Evolutionary conservation across 2,113 vertebrate genomes (phyloP), one percentile per base, ranked within the genome.

Genomic region (Scytalopus superciliaris): DNA sequence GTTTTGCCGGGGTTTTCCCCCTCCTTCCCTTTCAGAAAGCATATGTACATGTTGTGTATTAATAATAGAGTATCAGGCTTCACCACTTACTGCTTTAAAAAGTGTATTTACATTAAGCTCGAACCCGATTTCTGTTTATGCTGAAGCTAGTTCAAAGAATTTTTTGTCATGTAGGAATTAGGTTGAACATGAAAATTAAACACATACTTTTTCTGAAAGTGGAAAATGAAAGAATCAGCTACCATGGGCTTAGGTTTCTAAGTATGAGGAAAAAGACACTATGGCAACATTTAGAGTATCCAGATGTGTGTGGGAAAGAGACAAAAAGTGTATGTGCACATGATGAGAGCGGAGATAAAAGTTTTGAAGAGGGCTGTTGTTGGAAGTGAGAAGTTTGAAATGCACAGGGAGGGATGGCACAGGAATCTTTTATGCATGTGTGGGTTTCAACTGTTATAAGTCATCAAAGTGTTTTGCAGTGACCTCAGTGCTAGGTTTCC

Each of bases 401-500:
- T 72, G 10, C 28, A 35, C 44, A 9, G n/a, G 55, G 78, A 72
- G 21, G 69, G 28, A 7, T n/a, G 37, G 30, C 35, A 37, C 18
- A 28, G 19, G 17, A 42, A 56, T 30, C 64, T 83, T 74, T 66
- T 52, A 47, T 50, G n/a, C 50, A 24, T 39, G 27, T 10, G 12
- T 50, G 83, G 56, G 27, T 33, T 74, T 70, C 1, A 3, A 37
- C 53, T 40, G 47, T 67, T 90, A 12, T 23, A 87, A 42, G 28
- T 68, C 56, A 59, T 57, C 2, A 8, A 42, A 66, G 50, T 82
- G 85, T 86, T 96, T 72, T 74, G 23, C 80, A 93, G 83, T 81
- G 80, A 94, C 79, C 68, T 96, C 86, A 89, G 35, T 12, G 18
- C 44, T 84, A 81, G n/a, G 24, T 95, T 94, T 96, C 79, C 12